Evolutionary conservation across 1,140 invertebrate genomes (phyloP), one percentile per base, ranked within the genome.

Genomic region (Magallana ariakensis): DNA sequence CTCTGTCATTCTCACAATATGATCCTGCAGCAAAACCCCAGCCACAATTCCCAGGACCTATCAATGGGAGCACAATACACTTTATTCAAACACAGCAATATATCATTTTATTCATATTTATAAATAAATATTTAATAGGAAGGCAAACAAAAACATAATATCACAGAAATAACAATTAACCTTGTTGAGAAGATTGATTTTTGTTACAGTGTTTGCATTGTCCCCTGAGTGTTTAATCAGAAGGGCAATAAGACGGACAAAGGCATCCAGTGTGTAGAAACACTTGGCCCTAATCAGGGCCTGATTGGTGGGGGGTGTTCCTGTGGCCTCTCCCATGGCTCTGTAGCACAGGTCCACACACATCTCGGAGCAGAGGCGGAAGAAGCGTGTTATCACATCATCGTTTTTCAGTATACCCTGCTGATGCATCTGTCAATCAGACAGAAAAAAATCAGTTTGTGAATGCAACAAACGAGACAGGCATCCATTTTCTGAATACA

Each of bases 321-420:
- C 93, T 94, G 58, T 91, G 81, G 94, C 93, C 89, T 96, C 96
- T 19, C 95, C 93, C 15, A 97, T 93, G 6, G 96, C 95, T 86
- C 98, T 96, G 94, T 99, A 99, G 82, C 98, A 98, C 80, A 98
- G 96, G 92, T 99, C 98, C 0, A 99, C 97, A 94, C 99, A 99
- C 96, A 99, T 97, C 93, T 99, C 98, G 0, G 98, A 99, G 82
- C 98, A 98, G 22, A 99, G 96, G 53, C 99, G 96, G 95, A 99
- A 99, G 95, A 99, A 99, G 87, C 98, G 95, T 0, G 98, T 98
- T 84, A 99, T 99, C 87, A 99, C 96, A 93, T 99, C 99, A 92
- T 99, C 99, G 0, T 98, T 99, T 94, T 99, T 99, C 15, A 99
- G 95, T 80, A 99, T 98, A 4, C 99, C 99, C 90, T 99, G 98